These are phyloP conservation scores for Argyrosomus japonicus DNA, from an alignment of 2,113 vertebrate species.

Conservation along the genomic window DNA sequence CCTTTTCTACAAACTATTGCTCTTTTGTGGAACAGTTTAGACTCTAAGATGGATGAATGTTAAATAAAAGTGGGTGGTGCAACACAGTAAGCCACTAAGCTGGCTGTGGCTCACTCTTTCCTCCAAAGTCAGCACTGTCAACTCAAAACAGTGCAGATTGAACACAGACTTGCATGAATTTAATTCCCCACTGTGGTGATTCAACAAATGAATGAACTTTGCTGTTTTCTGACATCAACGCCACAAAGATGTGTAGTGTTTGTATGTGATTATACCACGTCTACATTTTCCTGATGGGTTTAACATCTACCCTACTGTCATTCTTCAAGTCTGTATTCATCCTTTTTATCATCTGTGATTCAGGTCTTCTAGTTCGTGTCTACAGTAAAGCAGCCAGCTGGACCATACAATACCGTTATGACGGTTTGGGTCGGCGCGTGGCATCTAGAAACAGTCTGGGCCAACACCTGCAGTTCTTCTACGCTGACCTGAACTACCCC, in stretches of 20 bases:
- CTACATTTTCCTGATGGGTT: too few relatives aligned
- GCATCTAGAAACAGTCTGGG: constrained; percentile 95
- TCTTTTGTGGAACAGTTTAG: too few relatives aligned
- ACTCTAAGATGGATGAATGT: too few relatives aligned
- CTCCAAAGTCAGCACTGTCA: not conserved
- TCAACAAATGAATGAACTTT: too few relatives aligned
- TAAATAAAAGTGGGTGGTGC: too few relatives aligned
- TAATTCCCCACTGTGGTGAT: too few relatives aligned
- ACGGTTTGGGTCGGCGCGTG: constrained; percentile 93
- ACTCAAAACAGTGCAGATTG: too few relatives aligned
- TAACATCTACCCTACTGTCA: not conserved
- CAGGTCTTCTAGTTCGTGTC: constrained; percentile 92
- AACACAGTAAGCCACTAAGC: not conserved
- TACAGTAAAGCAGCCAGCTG: constrained; percentile 98
- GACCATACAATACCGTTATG: constrained; percentile 97
- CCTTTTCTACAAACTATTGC: not conserved
- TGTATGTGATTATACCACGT: too few relatives aligned
- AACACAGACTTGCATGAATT: too few relatives aligned
- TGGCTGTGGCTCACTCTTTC: not conserved
- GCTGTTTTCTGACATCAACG: too few relatives aligned
- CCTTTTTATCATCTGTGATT: not conserved
- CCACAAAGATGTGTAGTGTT: too few relatives aligned
- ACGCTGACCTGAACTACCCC: constrained; percentile 95
- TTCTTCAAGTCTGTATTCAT: not conserved
- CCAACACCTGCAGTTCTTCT: constrained; percentile 98